Percentiles rank a stretch among this genome's conserved stretches.
Conservation (phyloP, 2,888 invertebrate genomes). For the Netelia fuscicornis region DNA sequence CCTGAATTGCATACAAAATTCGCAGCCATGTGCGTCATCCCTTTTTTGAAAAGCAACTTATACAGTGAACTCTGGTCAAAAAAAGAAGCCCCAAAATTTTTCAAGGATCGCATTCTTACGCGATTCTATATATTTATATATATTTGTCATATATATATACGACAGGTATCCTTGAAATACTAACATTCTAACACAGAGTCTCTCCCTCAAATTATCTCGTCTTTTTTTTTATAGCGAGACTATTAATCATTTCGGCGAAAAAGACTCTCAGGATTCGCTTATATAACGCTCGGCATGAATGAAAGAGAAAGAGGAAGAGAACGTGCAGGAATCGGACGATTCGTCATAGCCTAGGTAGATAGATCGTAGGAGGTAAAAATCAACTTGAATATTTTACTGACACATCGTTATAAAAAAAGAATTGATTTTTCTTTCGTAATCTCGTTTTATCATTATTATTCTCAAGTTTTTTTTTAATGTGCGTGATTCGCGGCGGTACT, state of each 20-base stretch:
- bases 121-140: conserved; percentile 16
- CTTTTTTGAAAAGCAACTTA: conserved; percentile 6
- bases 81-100: conserved; percentile 45
- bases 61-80: conserved; percentile 27
- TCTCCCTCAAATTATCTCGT: conserved; percentile 28
- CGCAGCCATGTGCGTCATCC: conserved; percentile 61
- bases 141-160: background rate
- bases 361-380: too few relatives aligned
- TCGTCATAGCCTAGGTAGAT: background rate
- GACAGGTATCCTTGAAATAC: conserved; percentile 43
- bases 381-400: too few relatives aligned
- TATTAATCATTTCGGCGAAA: conserved; percentile 56
- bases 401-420: too few relatives aligned
- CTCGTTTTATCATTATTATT: too few relatives aligned
- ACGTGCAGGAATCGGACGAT: conserved; percentile 10
- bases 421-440: too few relatives aligned
- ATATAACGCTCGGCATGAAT: conserved; percentile 25
- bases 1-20: conserved; percentile 55
- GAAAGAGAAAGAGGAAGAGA: conserved; percentile 53
- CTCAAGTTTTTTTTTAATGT: too few relatives aligned
- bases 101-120: conserved; percentile 55
- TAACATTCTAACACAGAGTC: conserved; percentile 11
- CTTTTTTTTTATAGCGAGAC: conserved; percentile 35
- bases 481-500: too few relatives aligned
- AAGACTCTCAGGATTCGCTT: conserved; percentile 15